phyloP scores from a whole-genome alignment of 1,140 invertebrate genomes.

The Oryzaephilus surinamensis region DNA sequence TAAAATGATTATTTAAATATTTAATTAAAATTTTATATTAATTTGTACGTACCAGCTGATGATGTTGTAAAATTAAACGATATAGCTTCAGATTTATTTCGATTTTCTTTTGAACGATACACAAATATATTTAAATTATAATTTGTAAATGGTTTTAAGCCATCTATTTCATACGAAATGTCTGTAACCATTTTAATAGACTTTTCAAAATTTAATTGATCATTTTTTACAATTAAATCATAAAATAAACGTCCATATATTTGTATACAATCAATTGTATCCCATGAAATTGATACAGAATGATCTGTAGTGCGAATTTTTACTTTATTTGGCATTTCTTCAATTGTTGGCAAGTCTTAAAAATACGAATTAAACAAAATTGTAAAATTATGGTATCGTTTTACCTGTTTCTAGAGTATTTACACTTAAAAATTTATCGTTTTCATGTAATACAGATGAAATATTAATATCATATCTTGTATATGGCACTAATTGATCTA shows the following conservation, averaged over 20 bases:
- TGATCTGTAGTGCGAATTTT: slow-evolving; percentile 13
- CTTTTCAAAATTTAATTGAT: slow-evolving; percentile 4
- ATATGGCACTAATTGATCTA: slow-evolving; percentile 18
- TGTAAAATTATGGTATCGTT: not conserved
- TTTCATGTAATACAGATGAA: slow-evolving; percentile 21
- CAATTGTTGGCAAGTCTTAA: slow-evolving; percentile 16
- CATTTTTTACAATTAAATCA: slow-evolving; percentile 13
- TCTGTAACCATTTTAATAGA: slow-evolving; percentile 9
- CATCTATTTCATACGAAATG: slow-evolving; percentile 14
- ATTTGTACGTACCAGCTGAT: slow-evolving; percentile 16
- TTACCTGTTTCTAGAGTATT: slow-evolving; percentile 20
- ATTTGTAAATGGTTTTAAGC: slow-evolving; percentile 14
- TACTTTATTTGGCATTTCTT: slow-evolving; percentile 20
- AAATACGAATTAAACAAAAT: slow-evolving; percentile 8
- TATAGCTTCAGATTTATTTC: slow-evolving; percentile 6
- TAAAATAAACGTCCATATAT: slow-evolving; percentile 20
- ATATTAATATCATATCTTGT: slow-evolving; percentile 23
- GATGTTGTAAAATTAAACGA: slow-evolving; percentile 17
- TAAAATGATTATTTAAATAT: no score
- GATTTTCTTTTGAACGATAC: slow-evolving; percentile 8
- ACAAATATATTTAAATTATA: slow-evolving; percentile 18
- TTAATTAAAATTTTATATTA: no score
- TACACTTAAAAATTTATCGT: slow-evolving; percentile 13
- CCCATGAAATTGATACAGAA: slow-evolving; percentile 20
- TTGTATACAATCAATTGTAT: slow-evolving; percentile 16